These are phyloP conservation scores for Drosophila mulleri DNA, from an alignment of 2,888 invertebrate species.

Conservation along the genomic window DNA sequence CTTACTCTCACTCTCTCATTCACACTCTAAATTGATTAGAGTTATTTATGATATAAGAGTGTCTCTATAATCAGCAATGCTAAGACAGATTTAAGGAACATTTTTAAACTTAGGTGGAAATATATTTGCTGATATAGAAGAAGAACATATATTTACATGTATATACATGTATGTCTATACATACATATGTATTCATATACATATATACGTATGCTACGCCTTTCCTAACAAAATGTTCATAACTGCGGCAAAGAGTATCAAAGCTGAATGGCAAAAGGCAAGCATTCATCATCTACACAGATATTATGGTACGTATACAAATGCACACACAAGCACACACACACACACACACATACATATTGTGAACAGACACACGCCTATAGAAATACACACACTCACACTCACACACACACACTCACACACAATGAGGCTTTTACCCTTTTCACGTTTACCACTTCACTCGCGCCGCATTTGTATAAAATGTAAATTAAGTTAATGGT, in stretches of 20 bases:
- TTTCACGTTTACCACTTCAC: constrained; percentile 55
- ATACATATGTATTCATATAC: neutral
- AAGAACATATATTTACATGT: neutral
- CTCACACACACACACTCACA: constrained; percentile 2
- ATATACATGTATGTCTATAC: neutral
- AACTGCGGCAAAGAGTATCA: constrained; percentile 2
- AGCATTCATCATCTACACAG: neutral
- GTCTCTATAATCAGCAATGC: neutral
- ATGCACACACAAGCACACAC: neutral
- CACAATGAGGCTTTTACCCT: constrained; percentile 50
- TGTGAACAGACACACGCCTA: neutral
- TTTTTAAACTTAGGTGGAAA: neutral
- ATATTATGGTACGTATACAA: neutral
- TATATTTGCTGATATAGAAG: neutral
- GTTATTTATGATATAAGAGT: neutral
- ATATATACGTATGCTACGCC: no score
- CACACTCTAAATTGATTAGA: neutral
- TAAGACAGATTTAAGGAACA: neutral
- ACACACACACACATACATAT: neutral
- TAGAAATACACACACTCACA: constrained; percentile 5
- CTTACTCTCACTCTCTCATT: no score
- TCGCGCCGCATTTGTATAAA: constrained; percentile 70
- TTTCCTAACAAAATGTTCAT: neutral
- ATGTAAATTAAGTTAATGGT: constrained; percentile 76
- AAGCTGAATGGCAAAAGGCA: neutral